These are phyloP conservation scores for Thamnaconus septentrionalis DNA, from an alignment of 2,113 vertebrate species.

Conservation along the genomic window DNA sequence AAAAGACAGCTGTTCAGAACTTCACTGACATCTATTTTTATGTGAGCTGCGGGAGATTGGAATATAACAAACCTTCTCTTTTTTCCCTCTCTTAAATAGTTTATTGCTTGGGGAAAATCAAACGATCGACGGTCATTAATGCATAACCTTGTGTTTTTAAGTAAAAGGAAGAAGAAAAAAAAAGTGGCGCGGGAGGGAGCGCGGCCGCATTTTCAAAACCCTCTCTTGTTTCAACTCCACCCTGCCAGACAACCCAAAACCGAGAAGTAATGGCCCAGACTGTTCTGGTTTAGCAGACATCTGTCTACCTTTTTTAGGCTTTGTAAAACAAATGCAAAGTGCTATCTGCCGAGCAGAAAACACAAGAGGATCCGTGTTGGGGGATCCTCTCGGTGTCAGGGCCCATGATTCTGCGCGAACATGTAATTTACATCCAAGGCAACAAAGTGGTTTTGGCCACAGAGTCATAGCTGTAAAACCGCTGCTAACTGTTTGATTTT, in stretches of 20 bases:
- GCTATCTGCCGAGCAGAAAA: conserved; percentile 45
- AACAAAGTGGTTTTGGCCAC: conserved; percentile 74
- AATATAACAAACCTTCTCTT: conserved; percentile 8
- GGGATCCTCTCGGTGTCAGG: conserved; percentile 52
- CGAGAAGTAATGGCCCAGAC: conserved; percentile 21
- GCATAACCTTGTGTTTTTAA: conserved; percentile 18
- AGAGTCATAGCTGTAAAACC: conserved; percentile 76
- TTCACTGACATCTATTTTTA: conserved; percentile 39
- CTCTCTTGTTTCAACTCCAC: conserved; percentile 19
- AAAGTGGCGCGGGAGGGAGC: conserved; percentile 8
- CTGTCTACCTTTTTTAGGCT: conserved; percentile 25
- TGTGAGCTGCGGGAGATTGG: conserved; percentile 35
- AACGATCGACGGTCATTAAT: conserved; percentile 15
- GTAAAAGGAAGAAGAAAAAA: background rate
- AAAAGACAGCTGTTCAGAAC: conserved; percentile 34
- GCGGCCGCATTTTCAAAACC: conserved; percentile 6
- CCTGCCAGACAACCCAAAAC: conserved; percentile 16
- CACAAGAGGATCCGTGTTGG: conserved; percentile 43
- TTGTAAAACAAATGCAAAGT: conserved; percentile 30
- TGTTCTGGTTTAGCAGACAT: conserved; percentile 16
- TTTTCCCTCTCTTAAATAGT: conserved; percentile 33
- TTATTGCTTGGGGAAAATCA: conserved; percentile 27
- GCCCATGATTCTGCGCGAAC: conserved; percentile 60
- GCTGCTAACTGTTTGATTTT: conserved; percentile 69
- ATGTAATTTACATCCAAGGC: conserved; percentile 73